Conservation (phyloP, 2,113 vertebrate species). For the Varanus salvator region DNA sequence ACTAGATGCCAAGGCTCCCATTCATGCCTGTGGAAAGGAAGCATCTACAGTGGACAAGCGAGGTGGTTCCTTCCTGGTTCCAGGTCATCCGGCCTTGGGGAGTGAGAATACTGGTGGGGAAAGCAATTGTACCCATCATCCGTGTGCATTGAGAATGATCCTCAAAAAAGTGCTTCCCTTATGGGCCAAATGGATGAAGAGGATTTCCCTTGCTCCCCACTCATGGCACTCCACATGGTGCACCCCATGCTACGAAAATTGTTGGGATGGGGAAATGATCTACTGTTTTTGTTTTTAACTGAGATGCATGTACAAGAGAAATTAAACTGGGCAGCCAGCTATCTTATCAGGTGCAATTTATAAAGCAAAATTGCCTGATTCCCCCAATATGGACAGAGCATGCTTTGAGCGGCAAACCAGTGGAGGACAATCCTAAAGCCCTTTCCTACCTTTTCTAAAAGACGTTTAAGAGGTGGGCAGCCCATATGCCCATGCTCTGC, state of each 20-base stretch:
- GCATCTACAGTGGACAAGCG: background rate
- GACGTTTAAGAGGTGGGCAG: background rate
- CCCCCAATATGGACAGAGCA: background rate
- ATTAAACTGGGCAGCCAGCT: background rate
- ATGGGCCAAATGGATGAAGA: background rate
- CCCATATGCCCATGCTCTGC: background rate
- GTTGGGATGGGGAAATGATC: background rate
- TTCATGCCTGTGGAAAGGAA: background rate
- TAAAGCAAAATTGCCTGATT: background rate
- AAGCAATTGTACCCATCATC: background rate
- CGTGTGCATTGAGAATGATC: background rate
- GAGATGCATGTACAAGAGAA: background rate
- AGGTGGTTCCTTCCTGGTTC: background rate
- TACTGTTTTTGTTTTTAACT: background rate
- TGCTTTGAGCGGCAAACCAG: background rate
- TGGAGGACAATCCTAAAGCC: background rate
- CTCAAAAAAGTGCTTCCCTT: background rate
- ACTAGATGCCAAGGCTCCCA: background rate
- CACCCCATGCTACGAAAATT: background rate
- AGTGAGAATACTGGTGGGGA: background rate
- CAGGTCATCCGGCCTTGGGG: background rate
- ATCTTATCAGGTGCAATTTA: background rate
- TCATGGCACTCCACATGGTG: background rate
- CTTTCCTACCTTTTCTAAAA: background rate
- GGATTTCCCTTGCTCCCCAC: too few species aligned